Conservation (phyloP, 2,888 invertebrate genomes). For the Drosophila quinaria region DNA sequence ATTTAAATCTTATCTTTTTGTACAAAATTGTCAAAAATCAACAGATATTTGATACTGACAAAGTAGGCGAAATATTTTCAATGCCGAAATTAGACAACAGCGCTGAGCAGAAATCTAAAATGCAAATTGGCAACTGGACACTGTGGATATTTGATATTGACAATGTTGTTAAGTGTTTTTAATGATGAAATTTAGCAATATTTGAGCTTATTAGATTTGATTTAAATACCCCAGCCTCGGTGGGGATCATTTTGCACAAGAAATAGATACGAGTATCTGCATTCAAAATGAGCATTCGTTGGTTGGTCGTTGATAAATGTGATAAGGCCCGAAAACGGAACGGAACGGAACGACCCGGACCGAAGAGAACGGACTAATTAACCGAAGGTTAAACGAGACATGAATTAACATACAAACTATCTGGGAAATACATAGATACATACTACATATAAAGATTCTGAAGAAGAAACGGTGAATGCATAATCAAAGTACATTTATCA, state of each 20-base stretch:
- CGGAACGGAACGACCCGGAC: constrained; percentile 46
- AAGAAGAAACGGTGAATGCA: not conserved
- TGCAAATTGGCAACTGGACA: constrained; percentile 19
- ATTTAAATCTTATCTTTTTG: not conserved
- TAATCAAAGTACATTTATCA: constrained; percentile 34
- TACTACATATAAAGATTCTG: not conserved
- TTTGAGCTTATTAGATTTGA: constrained; percentile 29
- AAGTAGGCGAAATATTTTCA: constrained; percentile 5
- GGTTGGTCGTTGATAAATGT: constrained; percentile 62
- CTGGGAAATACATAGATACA: constrained; percentile 28
- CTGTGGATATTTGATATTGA: constrained; percentile 21
- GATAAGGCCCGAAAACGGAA: constrained; percentile 53
- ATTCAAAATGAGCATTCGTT: constrained; percentile 41
- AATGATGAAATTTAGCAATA: constrained; percentile 34
- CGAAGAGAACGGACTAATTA: constrained; percentile 61
- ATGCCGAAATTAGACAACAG: constrained; percentile 15
- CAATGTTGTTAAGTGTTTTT: constrained; percentile 37
- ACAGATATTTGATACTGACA: constrained; percentile 21
- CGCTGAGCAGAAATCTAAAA: not conserved
- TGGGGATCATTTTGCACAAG: not conserved
- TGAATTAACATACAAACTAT: constrained; percentile 60
- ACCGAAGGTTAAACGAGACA: constrained; percentile 63
- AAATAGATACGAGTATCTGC: constrained; percentile 24
- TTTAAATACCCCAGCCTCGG: constrained; percentile 30
- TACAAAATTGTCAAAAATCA: not conserved